A percentile compares a stretch with the other conserved stretches of the same genome.
Conservation (phyloP, 2,113 vertebrate genomes). For the Chitala chitala region DNA sequence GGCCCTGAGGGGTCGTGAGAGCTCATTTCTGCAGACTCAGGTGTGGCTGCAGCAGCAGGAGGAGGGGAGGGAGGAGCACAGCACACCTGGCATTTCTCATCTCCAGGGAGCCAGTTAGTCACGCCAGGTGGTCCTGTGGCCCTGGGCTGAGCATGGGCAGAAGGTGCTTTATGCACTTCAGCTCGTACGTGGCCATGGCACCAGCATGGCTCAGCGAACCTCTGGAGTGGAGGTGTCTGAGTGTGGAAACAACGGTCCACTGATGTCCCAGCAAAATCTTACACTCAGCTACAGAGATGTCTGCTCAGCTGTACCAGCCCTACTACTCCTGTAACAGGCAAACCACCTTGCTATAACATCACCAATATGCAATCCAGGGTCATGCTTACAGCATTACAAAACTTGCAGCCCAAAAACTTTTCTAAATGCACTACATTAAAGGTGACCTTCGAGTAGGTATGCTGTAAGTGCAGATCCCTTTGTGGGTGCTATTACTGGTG, state of each 20-base stretch:
- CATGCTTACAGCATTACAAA: neutral
- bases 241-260: neutral
- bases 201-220: neutral
- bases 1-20: neutral
- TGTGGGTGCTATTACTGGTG: conserved; percentile 25
- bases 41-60: neutral
- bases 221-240: neutral
- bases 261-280: neutral
- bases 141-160: neutral
- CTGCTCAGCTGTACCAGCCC: neutral
- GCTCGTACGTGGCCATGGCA: too few relatives aligned
- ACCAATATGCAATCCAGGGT: neutral
- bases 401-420: neutral
- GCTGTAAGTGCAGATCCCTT: neutral
- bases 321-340: neutral
- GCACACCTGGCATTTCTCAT: too few relatives aligned
- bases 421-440: neutral
- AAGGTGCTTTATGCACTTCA: too few relatives aligned
- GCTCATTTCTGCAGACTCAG: neutral
- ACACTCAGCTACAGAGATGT: neutral
- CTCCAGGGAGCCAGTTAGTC: too few relatives aligned
- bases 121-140: neutral
- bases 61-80: neutral
- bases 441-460: conserved; percentile 14
- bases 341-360: neutral